Conservation (phyloP, 2,113 vertebrate species). For the Menura novaehollandiae region DNA sequence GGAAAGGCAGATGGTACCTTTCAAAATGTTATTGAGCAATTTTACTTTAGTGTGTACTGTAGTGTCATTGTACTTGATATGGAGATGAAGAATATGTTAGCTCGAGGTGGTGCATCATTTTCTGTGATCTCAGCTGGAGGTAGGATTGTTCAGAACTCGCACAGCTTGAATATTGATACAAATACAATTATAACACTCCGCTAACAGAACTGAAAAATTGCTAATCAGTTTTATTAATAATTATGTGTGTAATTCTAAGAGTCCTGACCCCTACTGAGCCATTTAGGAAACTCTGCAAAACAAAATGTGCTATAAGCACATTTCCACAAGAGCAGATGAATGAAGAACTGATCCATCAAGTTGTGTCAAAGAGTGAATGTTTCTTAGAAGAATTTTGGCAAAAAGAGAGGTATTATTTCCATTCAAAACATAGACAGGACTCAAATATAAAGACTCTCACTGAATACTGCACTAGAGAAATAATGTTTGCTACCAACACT, state of each 20-base stretch:
- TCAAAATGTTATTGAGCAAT: slow-evolving; percentile 1
- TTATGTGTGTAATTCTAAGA: background rate
- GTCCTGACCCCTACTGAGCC: background rate
- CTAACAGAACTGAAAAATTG: slow-evolving; percentile 34
- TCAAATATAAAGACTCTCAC: background rate
- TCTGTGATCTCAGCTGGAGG: slow-evolving; percentile 50
- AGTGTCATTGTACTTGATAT: background rate
- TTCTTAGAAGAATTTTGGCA: background rate
- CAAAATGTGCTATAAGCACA: background rate
- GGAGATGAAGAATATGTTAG: slow-evolving; percentile 30
- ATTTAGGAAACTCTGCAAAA: slow-evolving; percentile 22
- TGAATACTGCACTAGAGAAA: background rate
- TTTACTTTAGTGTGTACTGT: background rate
- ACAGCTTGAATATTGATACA: slow-evolving; percentile 65
- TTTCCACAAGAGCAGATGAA: background rate
- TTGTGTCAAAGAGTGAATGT: background rate
- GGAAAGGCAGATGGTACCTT: background rate
- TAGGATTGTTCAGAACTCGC: slow-evolving; percentile 18
- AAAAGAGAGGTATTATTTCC: background rate
- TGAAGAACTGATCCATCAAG: background rate
- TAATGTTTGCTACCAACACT: background rate
- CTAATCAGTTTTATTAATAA: slow-evolving; percentile 50
- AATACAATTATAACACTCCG: slow-evolving; percentile 26
- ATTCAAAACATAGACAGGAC: background rate
- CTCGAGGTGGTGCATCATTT: slow-evolving; percentile 9